Percentiles rank a stretch among this genome's conserved stretches.
Evolutionary conservation across 2,113 vertebrate genomes (phyloP).

Genomic region (Albula goreensis): DNA sequence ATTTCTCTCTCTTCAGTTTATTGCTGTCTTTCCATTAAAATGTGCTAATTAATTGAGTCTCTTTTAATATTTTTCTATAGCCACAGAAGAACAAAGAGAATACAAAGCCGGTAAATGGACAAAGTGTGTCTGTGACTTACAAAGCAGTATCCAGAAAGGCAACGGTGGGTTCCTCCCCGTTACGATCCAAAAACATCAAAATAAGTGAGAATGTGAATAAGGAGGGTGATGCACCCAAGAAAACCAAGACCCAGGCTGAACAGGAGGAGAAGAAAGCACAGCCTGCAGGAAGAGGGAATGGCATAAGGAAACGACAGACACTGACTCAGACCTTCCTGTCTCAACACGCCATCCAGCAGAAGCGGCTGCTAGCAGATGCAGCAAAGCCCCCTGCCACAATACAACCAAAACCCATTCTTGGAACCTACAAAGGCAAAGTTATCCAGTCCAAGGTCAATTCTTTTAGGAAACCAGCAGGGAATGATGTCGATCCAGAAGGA

Average conservation of each 20-base stretch:
- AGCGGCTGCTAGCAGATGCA: slow-evolving; percentile 59
- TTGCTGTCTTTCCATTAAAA: neutral
- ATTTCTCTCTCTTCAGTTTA: neutral
- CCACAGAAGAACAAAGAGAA: slow-evolving; percentile 71
- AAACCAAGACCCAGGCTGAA: neutral
- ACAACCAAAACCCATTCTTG: slow-evolving; percentile 66
- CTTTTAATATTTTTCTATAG: neutral
- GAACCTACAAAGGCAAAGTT: slow-evolving; percentile 83
- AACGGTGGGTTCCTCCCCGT: neutral
- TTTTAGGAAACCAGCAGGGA: slow-evolving; percentile 74
- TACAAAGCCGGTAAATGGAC: slow-evolving; percentile 43
- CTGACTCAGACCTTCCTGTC: slow-evolving; percentile 67
- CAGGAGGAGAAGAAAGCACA: slow-evolving; percentile 24
- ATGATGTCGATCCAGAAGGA: slow-evolving; percentile 20
- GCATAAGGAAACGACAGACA: slow-evolving; percentile 49
- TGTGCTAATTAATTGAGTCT: neutral
- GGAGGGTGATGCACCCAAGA: slow-evolving; percentile 27
- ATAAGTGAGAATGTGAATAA: slow-evolving; percentile 32
- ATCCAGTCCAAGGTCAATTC: slow-evolving; percentile 87
- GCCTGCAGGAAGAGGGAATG: neutral
- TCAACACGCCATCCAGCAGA: slow-evolving; percentile 62
- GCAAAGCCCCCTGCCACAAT: slow-evolving; percentile 52
- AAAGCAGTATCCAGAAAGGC: slow-evolving; percentile 33
- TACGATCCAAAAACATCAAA: slow-evolving; percentile 47
- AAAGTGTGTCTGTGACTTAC: slow-evolving; percentile 40